Evolutionary conservation across 2,888 invertebrate species (phyloP).

Genomic region (Neoascia interrupta): DNA sequence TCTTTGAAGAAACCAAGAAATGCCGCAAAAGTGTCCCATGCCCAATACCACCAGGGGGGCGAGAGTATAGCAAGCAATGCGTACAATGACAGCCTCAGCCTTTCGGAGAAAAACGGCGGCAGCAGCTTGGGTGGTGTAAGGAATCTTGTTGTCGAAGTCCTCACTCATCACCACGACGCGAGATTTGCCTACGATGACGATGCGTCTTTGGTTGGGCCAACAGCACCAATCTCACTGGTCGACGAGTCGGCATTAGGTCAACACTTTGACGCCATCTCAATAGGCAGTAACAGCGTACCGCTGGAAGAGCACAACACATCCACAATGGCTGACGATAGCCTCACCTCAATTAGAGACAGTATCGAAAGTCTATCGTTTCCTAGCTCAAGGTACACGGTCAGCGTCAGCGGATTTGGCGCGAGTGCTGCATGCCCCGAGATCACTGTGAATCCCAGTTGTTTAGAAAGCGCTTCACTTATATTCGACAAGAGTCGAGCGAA

Average conservation of each 20-base stretch:
- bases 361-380: conserved; percentile 78
- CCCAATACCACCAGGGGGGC: conserved; percentile 61
- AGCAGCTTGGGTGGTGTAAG: conserved; percentile 64
- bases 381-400: conserved; percentile 78
- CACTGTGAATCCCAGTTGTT: conserved; percentile 60
- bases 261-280: conserved; percentile 70
- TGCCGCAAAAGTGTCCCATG: conserved; percentile 2
- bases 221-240: conserved; percentile 16
- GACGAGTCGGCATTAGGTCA: conserved; percentile 53
- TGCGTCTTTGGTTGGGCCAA: conserved; percentile 35
- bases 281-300: conserved; percentile 74
- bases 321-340: conserved; percentile 78
- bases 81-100: conserved; percentile 72
- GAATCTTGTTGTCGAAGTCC: conserved; percentile 76
- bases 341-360: conserved; percentile 77
- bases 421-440: conserved; percentile 71
- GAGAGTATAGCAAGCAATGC: conserved; percentile 78
- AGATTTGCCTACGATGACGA: conserved; percentile 66
- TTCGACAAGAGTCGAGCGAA: conserved; percentile 75
- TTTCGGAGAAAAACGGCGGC: conserved; percentile 72
- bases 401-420: conserved; percentile 76
- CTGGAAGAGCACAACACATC: conserved; percentile 74
- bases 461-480: conserved; percentile 73
- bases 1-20: conserved; percentile 27
- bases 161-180: conserved; percentile 74